Percentiles rank a stretch among this genome's conserved stretches.
Evolutionary conservation across 2,797 vertebrate species (phyloP).

Genomic region (Lagocephalus sceleratus): DNA sequence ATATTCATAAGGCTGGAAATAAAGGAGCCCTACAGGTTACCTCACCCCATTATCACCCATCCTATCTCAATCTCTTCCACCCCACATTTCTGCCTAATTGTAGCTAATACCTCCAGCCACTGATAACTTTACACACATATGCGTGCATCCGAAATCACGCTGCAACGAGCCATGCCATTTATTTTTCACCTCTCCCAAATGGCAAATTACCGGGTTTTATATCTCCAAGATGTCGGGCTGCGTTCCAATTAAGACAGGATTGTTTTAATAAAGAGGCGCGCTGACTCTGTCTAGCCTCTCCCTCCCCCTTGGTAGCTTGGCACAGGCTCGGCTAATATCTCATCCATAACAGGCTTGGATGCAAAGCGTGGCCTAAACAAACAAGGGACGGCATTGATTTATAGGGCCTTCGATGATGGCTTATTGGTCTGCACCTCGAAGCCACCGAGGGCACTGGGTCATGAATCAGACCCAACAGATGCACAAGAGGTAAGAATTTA

Average conservation of each 20-base stretch:
- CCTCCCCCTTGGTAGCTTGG: constrained; percentile 40
- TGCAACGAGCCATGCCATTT: constrained; percentile 19
- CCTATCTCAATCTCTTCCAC: constrained; percentile 42
- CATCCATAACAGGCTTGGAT: constrained; percentile 67
- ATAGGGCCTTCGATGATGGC: constrained; percentile 68
- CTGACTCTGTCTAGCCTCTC: constrained; percentile 17
- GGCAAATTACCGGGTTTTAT: constrained; percentile 52
- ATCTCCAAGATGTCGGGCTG: constrained; percentile 45
- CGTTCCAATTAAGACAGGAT: constrained; percentile 50
- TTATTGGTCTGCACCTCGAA: constrained; percentile 69
- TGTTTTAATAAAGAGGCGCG: constrained; percentile 12
- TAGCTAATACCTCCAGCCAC: constrained; percentile 48
- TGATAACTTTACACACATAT: neutral
- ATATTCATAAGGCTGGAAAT: constrained; percentile 69
- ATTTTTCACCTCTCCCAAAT: constrained; percentile 48
- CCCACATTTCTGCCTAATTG: constrained; percentile 46
- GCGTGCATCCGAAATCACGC: neutral
- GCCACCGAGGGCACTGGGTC: constrained; percentile 55
- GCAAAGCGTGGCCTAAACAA: constrained; percentile 65
- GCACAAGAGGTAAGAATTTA: constrained; percentile 1
- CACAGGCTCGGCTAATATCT: constrained; percentile 60
- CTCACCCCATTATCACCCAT: too few species aligned
- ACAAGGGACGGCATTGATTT: constrained; percentile 73
- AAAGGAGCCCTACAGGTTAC: constrained; percentile 25
- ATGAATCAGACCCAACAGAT: constrained; percentile 54